Base-by-base conservation (phyloP, 2,888 invertebrate species). In the Drosophila dives region DNA sequence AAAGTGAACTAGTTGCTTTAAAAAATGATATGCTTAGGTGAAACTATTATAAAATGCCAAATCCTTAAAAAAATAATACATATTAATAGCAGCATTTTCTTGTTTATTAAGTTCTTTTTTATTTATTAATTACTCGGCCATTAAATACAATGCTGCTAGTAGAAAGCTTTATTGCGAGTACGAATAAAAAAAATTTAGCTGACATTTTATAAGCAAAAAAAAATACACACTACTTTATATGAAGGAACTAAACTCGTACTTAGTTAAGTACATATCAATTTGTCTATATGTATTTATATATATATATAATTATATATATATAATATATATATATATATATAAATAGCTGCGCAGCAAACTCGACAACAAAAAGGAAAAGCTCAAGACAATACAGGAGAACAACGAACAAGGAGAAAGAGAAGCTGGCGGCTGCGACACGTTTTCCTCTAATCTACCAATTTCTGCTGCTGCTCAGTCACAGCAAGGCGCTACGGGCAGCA, bases 301-400 rank as follows among this genome's bases (percentile, higher is more conserved):
- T 17, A 23, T 15, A 23, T 12, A 42, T 58, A 33, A 38, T 38
- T 40, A 48, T 72, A 54, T 55, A 34, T 72, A 45, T 72, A 60
- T 65, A 50, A 72, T 60, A 72, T 51, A 70, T 59, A 42, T 75
- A 58, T 59, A 64, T 64, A 59, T 73, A 62, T 66, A 68, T 72
- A 80, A 86, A 79, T 86, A 92, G 92, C 89, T 92, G 75, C 91
- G 91, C 87, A 92, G 90, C 87, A 92, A 91, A 88, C 85, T 81
- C 73, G 90, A 91, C 68, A 86, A 91, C 68, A 86, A 87, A 81
- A 81, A 77, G 89, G 91, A 90, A 67, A 91, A 85, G 80, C 70
- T 85, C 85, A 91, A 91, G 80, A 53, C 77, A 51, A 65, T 73
- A 71, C 86, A 75, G 78, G 89, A 77, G 67, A 61, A 66, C 72